Evolutionary conservation across 2,888 invertebrate genomes (phyloP).

Genomic region (Halictus quadricinctus): DNA sequence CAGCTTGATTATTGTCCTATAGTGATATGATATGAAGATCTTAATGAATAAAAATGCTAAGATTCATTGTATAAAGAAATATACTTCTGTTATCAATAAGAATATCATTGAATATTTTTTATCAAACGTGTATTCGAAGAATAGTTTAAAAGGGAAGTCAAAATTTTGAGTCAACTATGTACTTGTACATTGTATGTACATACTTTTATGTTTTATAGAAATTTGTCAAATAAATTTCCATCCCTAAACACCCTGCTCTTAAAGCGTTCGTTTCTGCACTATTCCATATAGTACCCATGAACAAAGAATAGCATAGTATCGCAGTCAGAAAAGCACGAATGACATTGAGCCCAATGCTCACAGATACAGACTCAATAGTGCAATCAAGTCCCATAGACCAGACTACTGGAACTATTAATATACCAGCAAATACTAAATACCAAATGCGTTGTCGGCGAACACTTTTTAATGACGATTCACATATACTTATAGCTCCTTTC

Average conservation of each 20-base stretch:
- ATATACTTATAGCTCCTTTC: conserved; percentile 85
- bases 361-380: conserved; percentile 66
- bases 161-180: conserved; percentile 4
- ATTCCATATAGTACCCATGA: conserved; percentile 93
- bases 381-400: conserved; percentile 78
- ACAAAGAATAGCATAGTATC: conserved; percentile 87
- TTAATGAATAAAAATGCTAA: conserved; percentile 36
- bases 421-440: conserved; percentile 84
- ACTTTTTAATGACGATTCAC: conserved; percentile 84
- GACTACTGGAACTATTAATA: conserved; percentile 82
- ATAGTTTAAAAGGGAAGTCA: conserved; percentile 25
- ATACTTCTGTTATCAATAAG: conserved; percentile 30
- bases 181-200: conserved; percentile 31
- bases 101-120: conserved; percentile 15
- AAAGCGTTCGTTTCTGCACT: conserved; percentile 91
- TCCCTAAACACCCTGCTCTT: conserved; percentile 88
- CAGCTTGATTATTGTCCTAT: conserved; percentile 46
- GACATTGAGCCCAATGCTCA: conserved; percentile 84
- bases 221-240: conserved; percentile 84
- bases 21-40: conserved; percentile 30
- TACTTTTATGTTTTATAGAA: conserved; percentile 61
- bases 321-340: conserved; percentile 86
- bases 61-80: conserved; percentile 44
- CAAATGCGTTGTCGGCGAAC: conserved; percentile 84
- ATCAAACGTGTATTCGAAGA: conserved; percentile 9